phyloP scores from a whole-genome alignment of 2,797 vertebrate genomes.

The Kryptolebias ocellatus region DNA sequence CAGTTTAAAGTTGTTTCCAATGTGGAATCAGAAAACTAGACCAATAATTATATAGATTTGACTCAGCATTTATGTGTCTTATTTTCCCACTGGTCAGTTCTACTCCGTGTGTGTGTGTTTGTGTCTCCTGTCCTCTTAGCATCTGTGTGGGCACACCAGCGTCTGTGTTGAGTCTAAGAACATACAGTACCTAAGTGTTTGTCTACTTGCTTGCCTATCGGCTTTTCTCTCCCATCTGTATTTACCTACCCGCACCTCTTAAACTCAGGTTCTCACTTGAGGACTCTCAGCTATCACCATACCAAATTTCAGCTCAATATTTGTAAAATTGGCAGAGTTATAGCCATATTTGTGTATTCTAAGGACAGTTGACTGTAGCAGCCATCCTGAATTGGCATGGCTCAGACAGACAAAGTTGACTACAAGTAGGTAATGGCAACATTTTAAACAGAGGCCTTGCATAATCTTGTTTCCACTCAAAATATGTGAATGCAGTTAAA shows the following conservation, averaged over 20 bases:
- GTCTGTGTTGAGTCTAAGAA: slow-evolving; percentile 67
- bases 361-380: too few relatives aligned
- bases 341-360: too few relatives aligned
- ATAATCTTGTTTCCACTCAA: too few relatives aligned
- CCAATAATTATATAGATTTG: slow-evolving; percentile 70
- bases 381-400: too few relatives aligned
- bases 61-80: slow-evolving; percentile 39
- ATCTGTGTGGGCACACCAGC: slow-evolving; percentile 37
- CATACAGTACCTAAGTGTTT: slow-evolving; percentile 38
- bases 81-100: slow-evolving; percentile 36
- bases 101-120: neutral
- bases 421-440: too few relatives aligned
- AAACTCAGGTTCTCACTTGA: slow-evolving; percentile 14
- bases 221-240: slow-evolving; percentile 40
- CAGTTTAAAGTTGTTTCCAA: slow-evolving; percentile 61
- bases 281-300: too few relatives aligned
- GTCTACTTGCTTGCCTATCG: slow-evolving; percentile 39
- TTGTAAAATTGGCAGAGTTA: too few relatives aligned
- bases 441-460: too few relatives aligned
- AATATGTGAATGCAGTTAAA: too few relatives aligned
- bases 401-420: too few relatives aligned
- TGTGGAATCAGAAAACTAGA: slow-evolving; percentile 61
- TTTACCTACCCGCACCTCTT: slow-evolving; percentile 51
- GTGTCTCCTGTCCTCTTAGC: slow-evolving; percentile 22
- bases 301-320: too few relatives aligned